These are phyloP conservation scores for Cryptophagus acutangulus DNA, from an alignment of 2,888 invertebrate species.

Conservation along the genomic window DNA sequence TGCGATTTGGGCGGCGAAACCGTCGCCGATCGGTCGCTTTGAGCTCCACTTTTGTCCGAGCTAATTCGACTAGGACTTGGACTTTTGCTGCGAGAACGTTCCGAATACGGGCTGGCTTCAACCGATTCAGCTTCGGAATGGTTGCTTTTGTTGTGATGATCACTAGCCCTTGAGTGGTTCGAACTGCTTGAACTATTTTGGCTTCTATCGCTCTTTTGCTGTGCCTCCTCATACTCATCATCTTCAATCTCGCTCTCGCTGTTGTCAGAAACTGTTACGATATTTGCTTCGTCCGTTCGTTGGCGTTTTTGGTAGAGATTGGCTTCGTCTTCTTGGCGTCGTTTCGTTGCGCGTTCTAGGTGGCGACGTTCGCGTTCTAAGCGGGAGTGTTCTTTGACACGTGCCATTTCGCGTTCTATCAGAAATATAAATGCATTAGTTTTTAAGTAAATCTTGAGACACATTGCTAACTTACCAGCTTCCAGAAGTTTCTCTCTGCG, in stretches of 20 bases:
- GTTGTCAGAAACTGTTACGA: slow-evolving; percentile 27
- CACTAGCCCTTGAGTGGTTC: slow-evolving; percentile 24
- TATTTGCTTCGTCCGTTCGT: slow-evolving; percentile 10
- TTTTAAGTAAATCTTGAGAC: too few relatives aligned
- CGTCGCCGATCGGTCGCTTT: slow-evolving; percentile 23
- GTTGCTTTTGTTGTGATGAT: slow-evolving; percentile 25
- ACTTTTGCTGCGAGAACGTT: slow-evolving; percentile 31
- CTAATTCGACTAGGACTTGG: slow-evolving; percentile 39
- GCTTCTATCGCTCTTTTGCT: slow-evolving; percentile 11
- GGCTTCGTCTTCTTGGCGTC: slow-evolving; percentile 42
- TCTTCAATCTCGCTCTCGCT: slow-evolving; percentile 22
- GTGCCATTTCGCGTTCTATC: slow-evolving; percentile 69
- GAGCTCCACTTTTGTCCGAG: neutral
- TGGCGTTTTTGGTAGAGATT: slow-evolving; percentile 24
- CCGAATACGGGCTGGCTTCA: slow-evolving; percentile 20
- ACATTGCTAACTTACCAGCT: slow-evolving; percentile 57
- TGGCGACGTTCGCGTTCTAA: slow-evolving; percentile 71
- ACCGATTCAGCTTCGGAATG: slow-evolving; percentile 9
- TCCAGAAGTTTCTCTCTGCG: slow-evolving; percentile 65
- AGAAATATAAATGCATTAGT: too few relatives aligned
- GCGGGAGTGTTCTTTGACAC: slow-evolving; percentile 69
- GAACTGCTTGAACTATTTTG: slow-evolving; percentile 9
- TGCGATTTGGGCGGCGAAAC: slow-evolving; percentile 19
- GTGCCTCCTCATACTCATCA: slow-evolving; percentile 32
- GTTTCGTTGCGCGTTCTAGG: slow-evolving; percentile 42